Base-by-base conservation (phyloP, 30 jellyfish, hydroid and myxozoan species). In the Turritopsis rubra region DNA sequence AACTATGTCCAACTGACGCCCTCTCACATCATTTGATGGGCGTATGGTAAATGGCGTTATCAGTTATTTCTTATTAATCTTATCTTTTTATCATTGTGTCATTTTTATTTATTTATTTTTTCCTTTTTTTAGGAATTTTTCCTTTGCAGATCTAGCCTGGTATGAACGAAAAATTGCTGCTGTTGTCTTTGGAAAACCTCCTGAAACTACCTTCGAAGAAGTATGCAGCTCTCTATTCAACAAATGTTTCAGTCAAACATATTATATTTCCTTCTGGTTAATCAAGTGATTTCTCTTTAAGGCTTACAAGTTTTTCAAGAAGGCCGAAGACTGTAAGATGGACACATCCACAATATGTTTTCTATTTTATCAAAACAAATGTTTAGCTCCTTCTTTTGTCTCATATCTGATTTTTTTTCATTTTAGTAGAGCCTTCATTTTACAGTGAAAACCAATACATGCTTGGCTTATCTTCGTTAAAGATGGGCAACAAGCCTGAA, bases 91-190 rank as follows among this genome's bases (percentile, higher is more conserved):
- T n/a, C n/a, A n/a, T n/a, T n/a, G n/a, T n/a, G n/a, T n/a, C n/a
- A n/a, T n/a, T n/a, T n/a, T n/a, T n/a, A n/a, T n/a, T n/a, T n/a
- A n/a, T n/a, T n/a, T 68, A 9, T 21, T 29, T 17, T 26, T 53
- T 73, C 71, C 23, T 78, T 1, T 54, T 54, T 60, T 26, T 71
- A 93, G 99, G 99, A 88, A 75, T 79, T 93, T 85, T 85, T 80
- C 96, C 31, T 88, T 88, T 83, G 99, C 99, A 20, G 99, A 93
- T 31, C 81, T 93, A 7, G 91, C 97, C 0, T 93, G 99, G 99
- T 85, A 81, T 76, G 94, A 93, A 81, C 79, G 90, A 73, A 88
- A 93, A 73, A n/a, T 88, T 17, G 99, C 99, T 27, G 96, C 96
- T 1, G 95, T 90, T 52, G 83, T 93, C 21, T 93, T 88, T 83